These are phyloP conservation scores for Anguilla obscura DNA, from an alignment of 2,797 vertebrate genomes.

Conservation along the genomic window DNA sequence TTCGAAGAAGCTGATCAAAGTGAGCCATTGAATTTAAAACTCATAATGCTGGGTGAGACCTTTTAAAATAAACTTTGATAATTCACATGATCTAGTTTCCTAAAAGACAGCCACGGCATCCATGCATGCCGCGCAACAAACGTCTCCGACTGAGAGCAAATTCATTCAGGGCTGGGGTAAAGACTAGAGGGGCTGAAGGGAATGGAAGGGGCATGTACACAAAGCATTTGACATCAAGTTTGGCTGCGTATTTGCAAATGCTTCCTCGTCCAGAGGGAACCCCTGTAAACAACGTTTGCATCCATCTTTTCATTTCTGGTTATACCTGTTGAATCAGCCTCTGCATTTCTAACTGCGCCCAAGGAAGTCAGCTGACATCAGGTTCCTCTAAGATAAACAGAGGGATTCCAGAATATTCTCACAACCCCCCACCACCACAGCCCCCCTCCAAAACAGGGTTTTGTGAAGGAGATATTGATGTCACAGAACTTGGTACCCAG, in stretches of 20 bases:
- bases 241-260: background rate
- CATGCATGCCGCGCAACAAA: too few relatives aligned
- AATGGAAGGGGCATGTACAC: too few relatives aligned
- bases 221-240: background rate
- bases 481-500: background rate
- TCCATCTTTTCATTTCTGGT: background rate
- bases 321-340: background rate
- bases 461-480: conserved; percentile 3
- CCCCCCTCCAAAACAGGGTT: background rate
- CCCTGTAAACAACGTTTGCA: background rate
- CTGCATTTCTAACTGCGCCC: background rate
- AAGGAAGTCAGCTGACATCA: background rate
- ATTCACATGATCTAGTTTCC: background rate
- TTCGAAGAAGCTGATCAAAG: background rate
- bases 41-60: background rate
- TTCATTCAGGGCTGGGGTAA: background rate
- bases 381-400: background rate
- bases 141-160: too few relatives aligned
- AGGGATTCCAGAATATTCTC: background rate
- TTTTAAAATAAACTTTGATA: background rate
- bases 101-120: background rate
- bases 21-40: background rate
- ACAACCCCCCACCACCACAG: background rate
- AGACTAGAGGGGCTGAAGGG: background rate
- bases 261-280: background rate